Conservation (phyloP, 2,888 invertebrate genomes). For the Ernsta delagoae region DNA sequence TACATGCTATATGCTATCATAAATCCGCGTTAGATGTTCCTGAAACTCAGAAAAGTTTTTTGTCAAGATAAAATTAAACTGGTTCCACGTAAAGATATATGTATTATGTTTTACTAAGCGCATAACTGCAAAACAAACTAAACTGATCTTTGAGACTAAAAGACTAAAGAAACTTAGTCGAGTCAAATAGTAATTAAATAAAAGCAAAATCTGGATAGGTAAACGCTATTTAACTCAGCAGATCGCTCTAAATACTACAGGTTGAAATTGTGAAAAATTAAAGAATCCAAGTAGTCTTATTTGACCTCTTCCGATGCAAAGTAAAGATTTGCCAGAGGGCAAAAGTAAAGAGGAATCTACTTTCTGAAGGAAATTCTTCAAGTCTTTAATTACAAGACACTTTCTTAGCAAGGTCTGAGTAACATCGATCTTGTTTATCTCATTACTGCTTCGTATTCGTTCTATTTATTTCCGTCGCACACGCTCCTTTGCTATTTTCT, state of each 20-base stretch:
- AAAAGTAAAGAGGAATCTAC: constrained; percentile 4
- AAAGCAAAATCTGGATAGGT: no score
- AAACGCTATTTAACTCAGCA: not conserved
- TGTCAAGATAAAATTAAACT: no score
- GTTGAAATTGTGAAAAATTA: not conserved
- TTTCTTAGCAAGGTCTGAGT: not conserved
- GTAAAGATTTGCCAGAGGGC: not conserved
- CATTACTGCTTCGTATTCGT: constrained; percentile 18
- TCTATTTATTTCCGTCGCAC: constrained; percentile 13
- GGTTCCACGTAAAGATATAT: no score
- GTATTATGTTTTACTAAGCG: no score
- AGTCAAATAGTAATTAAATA: no score
- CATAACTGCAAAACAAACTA: no score
- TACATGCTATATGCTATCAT: no score
- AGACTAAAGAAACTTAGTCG: no score
- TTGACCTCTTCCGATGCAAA: constrained; percentile 1
- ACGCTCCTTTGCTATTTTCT: constrained; percentile 20
- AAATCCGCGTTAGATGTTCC: no score
- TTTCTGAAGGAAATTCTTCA: constrained; percentile 1
- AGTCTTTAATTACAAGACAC: constrained; percentile 12
- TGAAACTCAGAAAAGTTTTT: no score
- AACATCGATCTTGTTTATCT: constrained; percentile 27
- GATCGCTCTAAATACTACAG: not conserved
- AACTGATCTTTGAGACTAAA: no score
- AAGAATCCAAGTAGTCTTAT: not conserved